phyloP scores from a whole-genome alignment of 2,113 vertebrate species.

The Lamprologus speciosus region DNA sequence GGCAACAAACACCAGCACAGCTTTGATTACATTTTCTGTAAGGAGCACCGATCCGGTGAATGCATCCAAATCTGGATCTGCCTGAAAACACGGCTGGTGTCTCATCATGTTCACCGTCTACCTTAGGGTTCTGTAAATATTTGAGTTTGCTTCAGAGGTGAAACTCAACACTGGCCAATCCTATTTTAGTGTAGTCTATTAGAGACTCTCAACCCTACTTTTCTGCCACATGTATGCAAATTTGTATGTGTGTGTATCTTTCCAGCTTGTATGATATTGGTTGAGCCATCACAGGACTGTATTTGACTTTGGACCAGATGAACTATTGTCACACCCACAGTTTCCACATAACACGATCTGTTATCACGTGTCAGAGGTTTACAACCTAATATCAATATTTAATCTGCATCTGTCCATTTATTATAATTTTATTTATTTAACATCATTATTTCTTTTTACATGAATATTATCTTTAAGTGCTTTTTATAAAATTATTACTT shows the following conservation, averaged over 20 bases:
- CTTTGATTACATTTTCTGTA: background rate
- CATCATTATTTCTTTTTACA: background rate
- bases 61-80: background rate
- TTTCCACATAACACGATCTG: background rate
- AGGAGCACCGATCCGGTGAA: fast-evolving
- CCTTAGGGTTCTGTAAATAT: background rate
- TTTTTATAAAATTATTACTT: background rate
- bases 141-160: background rate
- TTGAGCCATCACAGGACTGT: background rate
- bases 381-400: background rate
- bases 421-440: background rate
- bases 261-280: background rate
- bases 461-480: background rate
- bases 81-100: background rate
- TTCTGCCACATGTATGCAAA: background rate
- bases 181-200: background rate
- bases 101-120: background rate
- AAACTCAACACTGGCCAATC: background rate
- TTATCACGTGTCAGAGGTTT: background rate
- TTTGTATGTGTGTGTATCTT: background rate
- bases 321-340: background rate
- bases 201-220: background rate
- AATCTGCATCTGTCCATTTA: background rate
- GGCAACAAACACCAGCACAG: background rate
- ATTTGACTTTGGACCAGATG: background rate